Evolutionary conservation across 2,797 vertebrate species (phyloP).

Genomic region (Lithobates pipiens): DNA sequence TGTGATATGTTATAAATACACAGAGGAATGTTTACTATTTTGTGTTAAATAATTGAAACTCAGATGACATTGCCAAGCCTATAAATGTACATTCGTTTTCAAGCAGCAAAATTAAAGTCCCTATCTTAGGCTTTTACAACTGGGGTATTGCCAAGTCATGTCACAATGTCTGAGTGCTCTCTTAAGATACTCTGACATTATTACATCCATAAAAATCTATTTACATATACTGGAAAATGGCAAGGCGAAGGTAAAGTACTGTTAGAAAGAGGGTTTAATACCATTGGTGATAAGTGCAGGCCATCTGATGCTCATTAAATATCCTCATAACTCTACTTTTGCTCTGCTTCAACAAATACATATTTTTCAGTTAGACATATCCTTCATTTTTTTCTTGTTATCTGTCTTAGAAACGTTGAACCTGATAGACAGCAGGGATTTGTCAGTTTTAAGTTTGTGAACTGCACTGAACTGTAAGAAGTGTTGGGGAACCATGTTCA

Average conservation of each 20-base stretch:
- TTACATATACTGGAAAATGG: conserved; percentile 33
- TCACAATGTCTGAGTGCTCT: conserved; percentile 26
- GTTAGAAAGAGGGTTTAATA: not conserved
- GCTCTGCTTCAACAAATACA: not conserved
- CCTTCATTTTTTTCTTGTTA: not conserved
- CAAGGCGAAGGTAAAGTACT: not conserved
- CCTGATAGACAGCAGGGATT: not conserved
- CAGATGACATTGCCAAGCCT: conserved; percentile 33
- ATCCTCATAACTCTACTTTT: not conserved
- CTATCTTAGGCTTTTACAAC: conserved; percentile 1
- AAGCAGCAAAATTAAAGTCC: conserved; percentile 35
- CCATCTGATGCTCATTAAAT: not conserved
- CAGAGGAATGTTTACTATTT: conserved; percentile 18
- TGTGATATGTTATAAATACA: conserved; percentile 40
- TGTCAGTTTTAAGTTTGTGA: too few species aligned
- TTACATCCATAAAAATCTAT: conserved; percentile 42
- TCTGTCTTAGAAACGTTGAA: not conserved
- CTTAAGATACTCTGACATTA: conserved; percentile 48
- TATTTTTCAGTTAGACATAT: not conserved
- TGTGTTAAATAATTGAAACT: conserved; percentile 42
- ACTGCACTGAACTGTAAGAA: too few species aligned
- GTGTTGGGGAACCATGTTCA: too few species aligned
- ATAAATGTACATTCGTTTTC: conserved; percentile 34
- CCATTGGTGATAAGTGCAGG: not conserved
- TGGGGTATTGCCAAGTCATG: conserved; percentile 16